Base-by-base conservation (phyloP, 2,113 vertebrate genomes). In the Vulpes lagopus region DNA sequence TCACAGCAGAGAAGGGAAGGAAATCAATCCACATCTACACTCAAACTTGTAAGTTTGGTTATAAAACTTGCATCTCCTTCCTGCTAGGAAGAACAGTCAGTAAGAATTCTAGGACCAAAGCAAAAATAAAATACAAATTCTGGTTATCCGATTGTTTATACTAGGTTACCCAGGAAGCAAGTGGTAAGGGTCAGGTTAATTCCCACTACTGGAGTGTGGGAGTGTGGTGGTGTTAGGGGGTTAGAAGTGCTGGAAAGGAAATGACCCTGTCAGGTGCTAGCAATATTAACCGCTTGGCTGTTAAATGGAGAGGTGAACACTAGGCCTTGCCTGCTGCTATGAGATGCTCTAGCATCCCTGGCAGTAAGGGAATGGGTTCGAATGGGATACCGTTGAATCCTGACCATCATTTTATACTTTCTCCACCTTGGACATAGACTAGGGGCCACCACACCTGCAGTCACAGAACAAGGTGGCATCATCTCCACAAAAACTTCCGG, bases 71-170 rank as follows among this genome's bases (percentile, higher is more conserved):
- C 10, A 64, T 84, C 59, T 60, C 23, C 74, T 84, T 93, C 9
- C 71, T 62, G 25, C 55, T 64, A 49, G 38, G 49, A 86, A 76
- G 57, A 87, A 35, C 25, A 27, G 38, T 79, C 38, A 90, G 11
- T 62, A 86, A 82, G 76, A 80, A 83, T 53, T 92, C 53, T 78
- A 64, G 49, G n/a, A 90, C n/a, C 51, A 83, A 84, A 83, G 43
- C 59, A 89, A 88, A 93, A 94, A 62, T 35, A 79, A 86, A 65
- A 53, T 27, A 69, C 12, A n/a, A 43, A 69, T 89, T 64, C 32
- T 92, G 25, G 25, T 86, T 9, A 57, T 74, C 27, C 51, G n/a
- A 93, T 88, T 80, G n/a, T 73, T 84, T 76, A 67, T 1, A 62
- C 49, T 9, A 5, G 27, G 94, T 92, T 67, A 55, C 51, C 62